These are phyloP conservation scores for Gallinago solitaria DNA, from an alignment of 2,797 vertebrate genomes.

Conservation along the genomic window DNA sequence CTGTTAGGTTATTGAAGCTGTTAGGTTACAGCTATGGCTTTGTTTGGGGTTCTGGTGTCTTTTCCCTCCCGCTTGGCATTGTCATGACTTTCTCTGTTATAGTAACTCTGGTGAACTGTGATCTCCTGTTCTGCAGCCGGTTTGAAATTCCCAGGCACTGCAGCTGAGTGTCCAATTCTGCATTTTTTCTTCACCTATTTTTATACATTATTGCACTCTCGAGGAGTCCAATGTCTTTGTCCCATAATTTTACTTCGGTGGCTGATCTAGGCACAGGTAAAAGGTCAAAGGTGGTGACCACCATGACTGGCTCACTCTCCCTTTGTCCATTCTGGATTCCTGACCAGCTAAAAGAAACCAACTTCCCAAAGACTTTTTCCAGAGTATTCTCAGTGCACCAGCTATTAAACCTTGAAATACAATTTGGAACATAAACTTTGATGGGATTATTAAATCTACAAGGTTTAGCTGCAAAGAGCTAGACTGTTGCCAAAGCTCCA, in stretches of 20 bases:
- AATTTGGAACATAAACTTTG: slow-evolving; percentile 58
- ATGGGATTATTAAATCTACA: slow-evolving; percentile 71
- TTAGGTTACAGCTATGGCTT: neutral
- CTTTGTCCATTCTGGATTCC: neutral
- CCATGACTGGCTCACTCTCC: neutral
- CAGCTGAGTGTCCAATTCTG: neutral
- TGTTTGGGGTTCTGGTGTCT: neutral
- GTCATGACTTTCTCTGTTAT: neutral
- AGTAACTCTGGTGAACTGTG: neutral
- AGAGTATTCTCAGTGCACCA: neutral
- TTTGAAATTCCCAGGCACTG: neutral
- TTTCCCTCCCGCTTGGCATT: neutral
- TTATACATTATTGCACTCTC: neutral
- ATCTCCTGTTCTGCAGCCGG: neutral
- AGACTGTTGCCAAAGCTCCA: slow-evolving; percentile 33
- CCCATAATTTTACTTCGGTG: neutral
- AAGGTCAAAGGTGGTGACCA: neutral
- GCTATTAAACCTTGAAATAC: slow-evolving; percentile 63
- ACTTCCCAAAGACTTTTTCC: slow-evolving; percentile 13
- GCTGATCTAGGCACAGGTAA: neutral
- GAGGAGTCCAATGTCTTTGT: neutral
- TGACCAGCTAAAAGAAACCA: neutral
- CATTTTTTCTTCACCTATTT: neutral
- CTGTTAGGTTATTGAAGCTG: neutral
- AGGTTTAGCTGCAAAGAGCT: slow-evolving; percentile 49